Percentiles rank a stretch among this genome's conserved stretches.
Conservation (phyloP, 2,797 vertebrate genomes). For the Acipenser ruthenus region DNA sequence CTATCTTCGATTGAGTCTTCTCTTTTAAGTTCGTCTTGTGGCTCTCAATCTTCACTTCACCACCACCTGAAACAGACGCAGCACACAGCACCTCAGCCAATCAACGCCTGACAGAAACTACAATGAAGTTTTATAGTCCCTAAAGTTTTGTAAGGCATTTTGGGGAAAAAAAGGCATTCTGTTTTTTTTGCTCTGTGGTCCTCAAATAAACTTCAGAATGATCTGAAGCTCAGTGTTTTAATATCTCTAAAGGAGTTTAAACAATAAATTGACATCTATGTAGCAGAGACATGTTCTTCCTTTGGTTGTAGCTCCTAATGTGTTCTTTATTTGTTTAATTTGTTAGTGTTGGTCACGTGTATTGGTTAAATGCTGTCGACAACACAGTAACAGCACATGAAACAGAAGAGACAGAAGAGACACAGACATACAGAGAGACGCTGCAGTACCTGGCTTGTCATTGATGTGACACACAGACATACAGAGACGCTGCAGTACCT, state of each 20-base stretch:
- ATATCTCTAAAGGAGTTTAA: too few relatives aligned
- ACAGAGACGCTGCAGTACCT: too few relatives aligned
- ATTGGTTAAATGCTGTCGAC: neutral
- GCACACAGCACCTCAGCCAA: neutral
- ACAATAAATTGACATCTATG: too few relatives aligned
- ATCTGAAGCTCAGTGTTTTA: too few relatives aligned
- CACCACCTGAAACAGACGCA: slow-evolving; percentile 63
- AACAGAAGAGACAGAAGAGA: neutral
- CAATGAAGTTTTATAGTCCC: neutral
- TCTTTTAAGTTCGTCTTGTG: slow-evolving; percentile 83
- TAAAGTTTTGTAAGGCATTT: too few relatives aligned
- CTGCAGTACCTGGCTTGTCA: slow-evolving; percentile 76
- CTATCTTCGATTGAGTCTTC: slow-evolving; percentile 80
- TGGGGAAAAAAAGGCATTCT: too few relatives aligned
- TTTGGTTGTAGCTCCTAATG: too few relatives aligned
- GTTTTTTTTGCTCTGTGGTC: too few relatives aligned
- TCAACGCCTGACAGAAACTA: neutral
- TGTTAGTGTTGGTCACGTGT: too few relatives aligned
- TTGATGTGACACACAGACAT: slow-evolving; percentile 54
- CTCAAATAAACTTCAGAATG: too few relatives aligned
- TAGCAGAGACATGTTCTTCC: too few relatives aligned
- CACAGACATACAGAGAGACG: neutral
- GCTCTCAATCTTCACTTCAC: slow-evolving; percentile 78
- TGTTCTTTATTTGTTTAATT: too few relatives aligned
- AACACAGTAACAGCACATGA: slow-evolving; percentile 7